phyloP scores from a whole-genome alignment of 2,797 vertebrate genomes.

The Enteromius viviparus region DNA sequence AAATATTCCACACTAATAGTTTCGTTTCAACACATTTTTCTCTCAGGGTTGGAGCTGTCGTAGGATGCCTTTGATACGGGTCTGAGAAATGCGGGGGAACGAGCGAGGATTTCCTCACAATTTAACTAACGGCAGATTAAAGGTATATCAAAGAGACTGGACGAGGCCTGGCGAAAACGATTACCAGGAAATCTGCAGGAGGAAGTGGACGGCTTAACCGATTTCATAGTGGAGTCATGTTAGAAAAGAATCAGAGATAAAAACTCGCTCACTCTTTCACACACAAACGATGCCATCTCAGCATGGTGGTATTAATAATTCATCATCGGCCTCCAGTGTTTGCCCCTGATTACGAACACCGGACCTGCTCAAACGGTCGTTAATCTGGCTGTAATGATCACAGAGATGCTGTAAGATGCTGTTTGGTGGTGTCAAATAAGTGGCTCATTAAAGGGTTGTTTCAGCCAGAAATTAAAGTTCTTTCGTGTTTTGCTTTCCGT shows the following conservation, averaged over 20 bases:
- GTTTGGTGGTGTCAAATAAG: not conserved
- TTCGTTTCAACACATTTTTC: conserved; percentile 35
- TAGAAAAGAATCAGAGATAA: conserved; percentile 26
- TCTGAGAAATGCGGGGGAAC: conserved; percentile 17
- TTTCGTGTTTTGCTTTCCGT: not conserved
- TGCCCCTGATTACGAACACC: conserved; percentile 41
- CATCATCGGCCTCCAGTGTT: conserved; percentile 47
- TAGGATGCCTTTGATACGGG: conserved; percentile 44
- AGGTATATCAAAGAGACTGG: conserved; percentile 44
- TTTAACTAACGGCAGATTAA: conserved; percentile 55
- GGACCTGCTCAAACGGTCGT: conserved; percentile 12
- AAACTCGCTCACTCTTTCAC: conserved; percentile 6
- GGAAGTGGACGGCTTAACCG: conserved; percentile 22
- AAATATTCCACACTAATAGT: conserved; percentile 43
- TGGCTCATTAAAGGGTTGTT: not conserved
- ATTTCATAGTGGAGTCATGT: conserved; percentile 41
- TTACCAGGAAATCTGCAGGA: conserved; percentile 35
- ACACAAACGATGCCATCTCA: conserved; percentile 38
- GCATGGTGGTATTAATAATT: conserved; percentile 56
- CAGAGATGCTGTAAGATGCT: not conserved
- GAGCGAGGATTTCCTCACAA: conserved; percentile 40
- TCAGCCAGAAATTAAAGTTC: not conserved
- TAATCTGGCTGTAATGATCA: conserved; percentile 24
- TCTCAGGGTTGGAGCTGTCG: conserved; percentile 11
- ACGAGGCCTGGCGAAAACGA: conserved; percentile 39